Base-by-base conservation (phyloP, 2,888 invertebrate species). In the Pandemis cinnamomeana region DNA sequence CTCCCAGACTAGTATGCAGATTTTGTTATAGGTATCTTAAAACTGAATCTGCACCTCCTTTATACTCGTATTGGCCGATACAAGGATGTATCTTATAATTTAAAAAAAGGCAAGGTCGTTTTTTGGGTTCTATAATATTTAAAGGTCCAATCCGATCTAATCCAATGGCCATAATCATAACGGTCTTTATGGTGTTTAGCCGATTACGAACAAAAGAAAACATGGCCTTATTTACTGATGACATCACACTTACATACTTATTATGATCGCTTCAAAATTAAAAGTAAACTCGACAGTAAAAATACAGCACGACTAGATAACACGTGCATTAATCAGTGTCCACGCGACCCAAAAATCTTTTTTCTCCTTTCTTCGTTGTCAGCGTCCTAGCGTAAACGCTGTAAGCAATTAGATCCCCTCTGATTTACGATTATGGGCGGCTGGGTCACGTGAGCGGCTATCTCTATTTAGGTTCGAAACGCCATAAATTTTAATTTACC, bases 341-440 rank as follows among this genome's bases (percentile, higher is more conserved):
- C 27, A 20, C 11, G 11, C 58, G n/a, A 11, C 27, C 27, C 20
- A 55, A 20, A 55, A 58, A 27, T 11, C 6, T 27, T 27, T 53
- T 58, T 58, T 58, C n/a, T 61, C 42, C 42, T 61, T 13, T 61
- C n/a, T 61, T n/a, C 61, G 42, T 42, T 41, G 42, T 8, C n/a
- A 61, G 60, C 36, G 58, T 58, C 61, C 61, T 42, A 61, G 42
- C 36, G 89, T 86, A 90, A 91, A 91, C 92, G 92, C 91, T 92
- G 90, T 88, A 83, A 89, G 90, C 93, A 93, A 93, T 93, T 93
- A 93, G 92, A 88, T 87, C 90, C 87, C 88, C 86, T 86, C 86
- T 93, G 92, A 92, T 93, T 92, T 91, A 91, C 90, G 91, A 91
- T 92, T 91, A 91, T 91, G 87, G 88, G 87, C 84, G 83, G 87